Evolutionary conservation across 2,888 invertebrate genomes (phyloP).

Genomic region (Lasioglossum morio): DNA sequence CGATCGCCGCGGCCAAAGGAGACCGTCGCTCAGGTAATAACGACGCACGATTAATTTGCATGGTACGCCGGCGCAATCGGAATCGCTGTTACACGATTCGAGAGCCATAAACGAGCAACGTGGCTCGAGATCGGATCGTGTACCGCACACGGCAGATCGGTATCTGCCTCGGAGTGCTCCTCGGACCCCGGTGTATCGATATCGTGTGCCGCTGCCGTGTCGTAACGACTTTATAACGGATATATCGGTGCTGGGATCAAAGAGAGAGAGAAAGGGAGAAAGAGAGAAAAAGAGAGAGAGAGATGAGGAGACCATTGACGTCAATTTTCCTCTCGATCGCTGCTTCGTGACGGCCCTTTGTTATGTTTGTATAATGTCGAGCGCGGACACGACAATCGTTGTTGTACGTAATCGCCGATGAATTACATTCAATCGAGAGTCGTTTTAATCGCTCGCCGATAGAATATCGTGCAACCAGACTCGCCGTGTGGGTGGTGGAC

Average conservation of each 20-base stretch:
- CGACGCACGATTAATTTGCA: slow-evolving; percentile 78
- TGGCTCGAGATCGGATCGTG: slow-evolving; percentile 53
- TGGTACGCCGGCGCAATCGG: slow-evolving; percentile 66
- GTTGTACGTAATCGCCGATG: slow-evolving; percentile 12
- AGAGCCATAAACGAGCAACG: slow-evolving; percentile 49
- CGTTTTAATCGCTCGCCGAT: not conserved
- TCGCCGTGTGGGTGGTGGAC: not conserved
- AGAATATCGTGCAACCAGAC: not conserved
- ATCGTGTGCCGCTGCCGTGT: slow-evolving; percentile 51
- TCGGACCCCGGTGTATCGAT: slow-evolving; percentile 61
- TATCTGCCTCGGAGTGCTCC: slow-evolving; percentile 67
- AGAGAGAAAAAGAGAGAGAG: not conserved
- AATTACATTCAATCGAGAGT: slow-evolving; percentile 1
- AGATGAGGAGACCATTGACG: not conserved
- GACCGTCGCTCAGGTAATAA: slow-evolving; percentile 62
- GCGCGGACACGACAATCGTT: not conserved
- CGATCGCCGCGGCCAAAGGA: slow-evolving; percentile 36
- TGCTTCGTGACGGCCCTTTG: slow-evolving; percentile 35
- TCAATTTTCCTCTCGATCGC: slow-evolving; percentile 30
- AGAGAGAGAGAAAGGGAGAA: not conserved
- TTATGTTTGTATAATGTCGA: slow-evolving; percentile 23
- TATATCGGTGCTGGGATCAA: slow-evolving; percentile 54
- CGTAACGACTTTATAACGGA: slow-evolving; percentile 76
- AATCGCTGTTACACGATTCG: slow-evolving; percentile 70
- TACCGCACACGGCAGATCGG: slow-evolving; percentile 64